These are phyloP conservation scores for Yponomeuta cagnagella DNA, from an alignment of 2,888 invertebrate genomes.

Conservation along the genomic window DNA sequence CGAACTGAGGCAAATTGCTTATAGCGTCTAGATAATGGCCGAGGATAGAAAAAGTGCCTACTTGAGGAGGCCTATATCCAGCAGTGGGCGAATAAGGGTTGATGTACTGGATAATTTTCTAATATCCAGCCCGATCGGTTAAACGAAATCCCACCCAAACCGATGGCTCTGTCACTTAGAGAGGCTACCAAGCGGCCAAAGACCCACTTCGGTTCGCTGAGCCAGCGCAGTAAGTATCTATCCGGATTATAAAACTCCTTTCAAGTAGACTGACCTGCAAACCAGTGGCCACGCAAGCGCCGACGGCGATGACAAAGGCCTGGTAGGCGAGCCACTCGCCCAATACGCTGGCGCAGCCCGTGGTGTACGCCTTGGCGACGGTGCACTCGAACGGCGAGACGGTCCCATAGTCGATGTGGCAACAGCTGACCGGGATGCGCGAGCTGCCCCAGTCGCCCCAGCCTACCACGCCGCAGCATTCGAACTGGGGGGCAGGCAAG, in stretches of 20 bases:
- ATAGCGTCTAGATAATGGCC: no score
- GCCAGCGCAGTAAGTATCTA: no score
- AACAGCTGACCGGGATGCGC: constrained; percentile 78
- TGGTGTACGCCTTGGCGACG: constrained; percentile 34
- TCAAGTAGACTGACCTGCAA: constrained; percentile 41
- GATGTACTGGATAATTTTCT: no score
- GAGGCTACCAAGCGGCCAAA: no score
- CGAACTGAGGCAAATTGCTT: no score
- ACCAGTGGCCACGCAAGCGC: constrained; percentile 40
- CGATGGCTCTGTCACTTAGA: no score
- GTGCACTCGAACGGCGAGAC: constrained; percentile 62
- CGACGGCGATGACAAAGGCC: constrained; percentile 42
- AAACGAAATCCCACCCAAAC: no score
- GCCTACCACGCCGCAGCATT: constrained; percentile 79
- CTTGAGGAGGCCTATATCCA: neutral
- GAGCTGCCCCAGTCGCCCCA: constrained; percentile 70
- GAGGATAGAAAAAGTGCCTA: neutral
- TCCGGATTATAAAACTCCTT: no score
- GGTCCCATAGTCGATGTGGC: constrained; percentile 62
- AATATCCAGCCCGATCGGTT: no score
- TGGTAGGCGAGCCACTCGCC: constrained; percentile 61
- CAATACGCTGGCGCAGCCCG: constrained; percentile 74
- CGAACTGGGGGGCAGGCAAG: constrained; percentile 58
- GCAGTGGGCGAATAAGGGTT: no score
- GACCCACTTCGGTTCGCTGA: no score